Evolutionary conservation across 2,797 vertebrate species (phyloP).

Genomic region (Potorous gilbertii): DNA sequence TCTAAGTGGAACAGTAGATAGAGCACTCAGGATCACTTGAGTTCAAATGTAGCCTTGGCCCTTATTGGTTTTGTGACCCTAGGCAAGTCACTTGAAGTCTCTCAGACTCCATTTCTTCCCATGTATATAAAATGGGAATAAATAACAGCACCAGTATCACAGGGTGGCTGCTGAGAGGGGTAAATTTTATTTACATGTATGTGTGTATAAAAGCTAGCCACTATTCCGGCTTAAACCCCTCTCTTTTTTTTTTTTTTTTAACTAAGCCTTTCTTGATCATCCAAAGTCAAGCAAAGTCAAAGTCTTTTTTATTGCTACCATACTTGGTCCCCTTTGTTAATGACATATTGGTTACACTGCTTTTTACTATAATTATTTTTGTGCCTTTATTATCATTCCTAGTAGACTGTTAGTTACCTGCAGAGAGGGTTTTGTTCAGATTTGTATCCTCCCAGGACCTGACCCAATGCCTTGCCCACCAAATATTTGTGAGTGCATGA

Average conservation of each 20-base stretch:
- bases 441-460: not conserved
- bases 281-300: not conserved
- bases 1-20: not conserved
- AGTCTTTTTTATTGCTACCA: not conserved
- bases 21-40: not conserved
- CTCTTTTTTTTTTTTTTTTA: not conserved
- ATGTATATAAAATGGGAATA: not conserved
- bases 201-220: not conserved
- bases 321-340: not conserved
- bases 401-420: not conserved
- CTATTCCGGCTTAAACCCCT: not conserved
- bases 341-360: not conserved
- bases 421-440: not conserved
- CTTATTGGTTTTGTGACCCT: not conserved
- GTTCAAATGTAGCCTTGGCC: not conserved
- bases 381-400: not conserved
- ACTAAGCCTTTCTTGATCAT: not conserved
- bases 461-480: not conserved
- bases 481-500: not conserved
- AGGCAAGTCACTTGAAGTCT: not conserved
- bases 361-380: not conserved
- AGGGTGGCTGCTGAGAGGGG: not conserved
- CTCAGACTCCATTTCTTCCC: not conserved
- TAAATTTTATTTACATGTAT: too few relatives aligned
- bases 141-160: not conserved